A percentile compares a stretch with the other conserved stretches of the same genome.
Conservation (phyloP, 2,797 vertebrate genomes). For the Xerus rutilus region DNA sequence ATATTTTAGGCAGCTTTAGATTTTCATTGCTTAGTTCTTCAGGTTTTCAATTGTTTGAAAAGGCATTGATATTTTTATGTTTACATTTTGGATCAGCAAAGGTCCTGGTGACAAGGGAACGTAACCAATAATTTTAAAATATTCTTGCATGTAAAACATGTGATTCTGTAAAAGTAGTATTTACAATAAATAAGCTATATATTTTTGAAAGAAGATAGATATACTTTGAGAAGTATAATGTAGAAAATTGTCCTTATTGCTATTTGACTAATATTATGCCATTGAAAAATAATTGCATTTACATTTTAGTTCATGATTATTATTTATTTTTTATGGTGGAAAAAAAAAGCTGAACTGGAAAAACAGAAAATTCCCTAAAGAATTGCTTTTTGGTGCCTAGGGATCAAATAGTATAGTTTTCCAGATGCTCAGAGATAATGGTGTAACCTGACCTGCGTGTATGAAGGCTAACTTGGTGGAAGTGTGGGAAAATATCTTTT, state of each 20-base stretch:
- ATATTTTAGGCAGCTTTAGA: neutral
- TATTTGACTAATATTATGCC: neutral
- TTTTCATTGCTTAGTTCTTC: neutral
- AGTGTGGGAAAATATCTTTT: slow-evolving; percentile 71
- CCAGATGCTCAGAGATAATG: slow-evolving; percentile 81
- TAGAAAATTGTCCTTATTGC: neutral
- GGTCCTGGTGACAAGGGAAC: neutral
- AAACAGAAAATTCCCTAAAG: slow-evolving; percentile 76
- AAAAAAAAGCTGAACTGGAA: slow-evolving; percentile 39
- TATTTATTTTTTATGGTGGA: slow-evolving; percentile 65
- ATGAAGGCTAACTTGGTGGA: slow-evolving; percentile 11
- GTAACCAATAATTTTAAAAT: neutral
- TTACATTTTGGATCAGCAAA: neutral
- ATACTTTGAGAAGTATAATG: neutral
- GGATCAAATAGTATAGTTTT: slow-evolving; percentile 76
- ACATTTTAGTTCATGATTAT: slow-evolving; percentile 45
- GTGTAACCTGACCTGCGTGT: slow-evolving; percentile 68
- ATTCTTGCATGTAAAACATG: neutral
- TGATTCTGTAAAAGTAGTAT: neutral
- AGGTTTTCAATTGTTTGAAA: neutral
- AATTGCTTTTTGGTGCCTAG: slow-evolving; percentile 29
- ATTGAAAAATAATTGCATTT: slow-evolving; percentile 45
- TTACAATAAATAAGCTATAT: neutral
- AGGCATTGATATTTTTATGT: neutral
- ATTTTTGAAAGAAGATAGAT: neutral